Conservation (phyloP, 1,140 invertebrate genomes). For the Bilobella aurantiaca region DNA sequence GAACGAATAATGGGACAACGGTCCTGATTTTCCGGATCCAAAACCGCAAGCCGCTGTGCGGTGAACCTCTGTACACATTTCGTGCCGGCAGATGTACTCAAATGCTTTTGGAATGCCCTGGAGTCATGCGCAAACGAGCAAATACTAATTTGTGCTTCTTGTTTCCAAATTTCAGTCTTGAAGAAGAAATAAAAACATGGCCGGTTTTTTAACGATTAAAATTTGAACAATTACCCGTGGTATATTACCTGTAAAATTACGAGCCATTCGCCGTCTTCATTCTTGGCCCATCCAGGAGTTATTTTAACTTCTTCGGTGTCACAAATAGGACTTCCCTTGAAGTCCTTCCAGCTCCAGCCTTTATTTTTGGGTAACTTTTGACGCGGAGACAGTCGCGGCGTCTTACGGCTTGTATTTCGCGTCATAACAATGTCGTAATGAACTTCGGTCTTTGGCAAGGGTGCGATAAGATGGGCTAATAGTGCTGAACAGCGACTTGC, state of each 20-base stretch:
- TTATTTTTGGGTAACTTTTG: neutral
- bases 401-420: constrained; percentile 8
- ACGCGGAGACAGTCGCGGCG: neutral
- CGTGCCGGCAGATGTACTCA: constrained; percentile 4
- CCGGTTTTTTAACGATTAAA: neutral
- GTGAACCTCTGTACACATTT: constrained; percentile 34
- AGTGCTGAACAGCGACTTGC: constrained; percentile 30
- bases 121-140: constrained; percentile 19
- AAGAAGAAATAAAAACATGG: constrained; percentile 14
- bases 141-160: constrained; percentile 34
- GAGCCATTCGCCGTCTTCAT: constrained; percentile 33
- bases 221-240: neutral
- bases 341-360: constrained; percentile 31
- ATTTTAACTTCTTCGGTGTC: constrained; percentile 31
- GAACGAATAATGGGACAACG: constrained; percentile 30
- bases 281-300: constrained; percentile 33
- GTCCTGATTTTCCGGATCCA: constrained; percentile 30
- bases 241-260: constrained; percentile 32
- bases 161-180: constrained; percentile 31
- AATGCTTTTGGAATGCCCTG: neutral
- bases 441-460: constrained; percentile 31
- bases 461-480: constrained; percentile 32
- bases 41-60: constrained; percentile 27
- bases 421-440: constrained; percentile 27
- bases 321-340: constrained; percentile 29